Evolutionary conservation across 92 coral and sea anemone genomes (phyloP), one percentile per base, ranked within the genome.

Genomic region (Epizoanthus scotinus): DNA sequence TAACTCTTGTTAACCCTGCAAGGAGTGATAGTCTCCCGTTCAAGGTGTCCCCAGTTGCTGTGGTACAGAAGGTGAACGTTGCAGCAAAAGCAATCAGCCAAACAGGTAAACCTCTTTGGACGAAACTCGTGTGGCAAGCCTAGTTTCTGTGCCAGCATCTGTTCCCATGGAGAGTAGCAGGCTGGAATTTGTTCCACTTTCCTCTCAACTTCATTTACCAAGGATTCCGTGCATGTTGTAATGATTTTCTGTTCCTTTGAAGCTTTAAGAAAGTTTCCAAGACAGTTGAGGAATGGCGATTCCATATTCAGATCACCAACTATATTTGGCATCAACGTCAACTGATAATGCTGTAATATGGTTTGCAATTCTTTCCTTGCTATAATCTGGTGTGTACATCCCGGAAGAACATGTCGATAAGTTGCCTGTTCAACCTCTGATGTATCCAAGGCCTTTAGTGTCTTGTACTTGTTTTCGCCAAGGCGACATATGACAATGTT

Each of bases 1-100:
- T 59, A 59, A 12, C 20, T 6, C 9, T 22, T 59, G 24, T 20
- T 59, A 59, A 22, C 24, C 64, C 13, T 59, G 26, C 2, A 22
- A 59, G 64, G 64, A 20, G 64, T n/a, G 2, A 59, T 24, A 5
- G 64, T 59, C 64, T 59, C 64, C 25, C 64, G 64, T 20, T 59
- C 64, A 13, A 59, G 64, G 12, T 59, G 64, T 6, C 64, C 26
- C 64, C 64, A 59, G 28, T 59, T 59, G 64, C 64, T 59, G 64
- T 59, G 64, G 26, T 59, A 59, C 64, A 59, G 13, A 22, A 59
- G 64, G 26, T 59, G 64, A 12, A 59, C 64, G 26, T 59, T 59
- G 64, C 64, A 59, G 10, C 64, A 28, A 21, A 59, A 59, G 22
- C 64, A 21, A 6, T 59, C 26, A n/a, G 64, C 64, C 64, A 59